Evolutionary conservation across 2,888 invertebrate species (phyloP), one percentile per base, ranked within the genome.

Genomic region (Tinea semifulvella): DNA sequence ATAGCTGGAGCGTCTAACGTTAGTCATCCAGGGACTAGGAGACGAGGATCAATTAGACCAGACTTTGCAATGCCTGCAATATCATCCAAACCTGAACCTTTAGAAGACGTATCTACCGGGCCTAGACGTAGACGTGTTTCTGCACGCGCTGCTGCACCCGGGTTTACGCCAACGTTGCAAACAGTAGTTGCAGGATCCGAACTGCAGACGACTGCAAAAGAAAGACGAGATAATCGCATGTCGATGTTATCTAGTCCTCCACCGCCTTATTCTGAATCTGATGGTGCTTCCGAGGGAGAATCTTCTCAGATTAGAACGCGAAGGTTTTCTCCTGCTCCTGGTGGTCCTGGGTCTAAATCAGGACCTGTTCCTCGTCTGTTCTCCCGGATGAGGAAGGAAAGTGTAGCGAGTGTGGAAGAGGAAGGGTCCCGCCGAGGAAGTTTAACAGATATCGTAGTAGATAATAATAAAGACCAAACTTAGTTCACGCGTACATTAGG

Each of bases 371-470:
- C 74, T 7, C 68, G 80, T 56, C 64, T 77, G n/a, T 80, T 66
- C 49, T 72, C 76, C 1, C 65, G 76, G 46, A 68, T 73, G 51
- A 66, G 75, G 28, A 76, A 72, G 56, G 80, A 80, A 45, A 76
- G 68, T 52, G 52, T 55, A 14, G 56, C 52, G 48, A 63, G 56
- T 38, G 51, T 48, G 44, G 59, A 57, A 47, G 75, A 74, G 49
- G 71, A 68, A 42, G 58, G 55, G 46, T 70, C 71, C 2, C 67
- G 82, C 53, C 67, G 80, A 42, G 64, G 66, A 45, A 82, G 82
- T 57, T 58, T 82, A 50, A 82, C 77, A 35, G 82, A 83, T 53
- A 59, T 82, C 56, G 76, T 76, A 50, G 73, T 82, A 60, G 83
- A 83, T 48, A 79, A 65, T 56, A 67, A 72, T 53, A 76, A 75